Conservation (phyloP, 2,797 vertebrate species). For the Hyperoplus lanceolatus region DNA sequence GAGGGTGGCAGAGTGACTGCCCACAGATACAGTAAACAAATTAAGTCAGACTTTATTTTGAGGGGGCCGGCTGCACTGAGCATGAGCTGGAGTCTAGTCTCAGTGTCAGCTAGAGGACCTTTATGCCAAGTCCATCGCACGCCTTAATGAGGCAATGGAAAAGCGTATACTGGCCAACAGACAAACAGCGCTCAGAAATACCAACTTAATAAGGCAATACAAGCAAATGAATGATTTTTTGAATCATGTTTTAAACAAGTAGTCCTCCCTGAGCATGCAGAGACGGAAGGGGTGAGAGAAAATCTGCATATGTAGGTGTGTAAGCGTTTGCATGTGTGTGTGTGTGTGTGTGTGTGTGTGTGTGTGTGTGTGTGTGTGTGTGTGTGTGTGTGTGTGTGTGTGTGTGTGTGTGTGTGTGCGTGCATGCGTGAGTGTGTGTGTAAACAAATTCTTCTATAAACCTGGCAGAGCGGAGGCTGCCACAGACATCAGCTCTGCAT, state of each 20-base stretch:
- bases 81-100: constrained; percentile 81
- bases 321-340: constrained; percentile 45
- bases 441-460: constrained; percentile 83
- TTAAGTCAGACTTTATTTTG: constrained; percentile 85
- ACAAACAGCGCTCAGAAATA: constrained; percentile 72
- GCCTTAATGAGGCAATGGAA: constrained; percentile 83
- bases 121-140: constrained; percentile 72
- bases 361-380: constrained; percentile 58
- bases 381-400: constrained; percentile 57
- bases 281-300: constrained; percentile 74
- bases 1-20: constrained; percentile 65
- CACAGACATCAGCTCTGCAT: constrained; percentile 88
- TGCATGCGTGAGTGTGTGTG: constrained; percentile 59
- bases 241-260: constrained; percentile 80
- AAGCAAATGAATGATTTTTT: constrained; percentile 81
- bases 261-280: constrained; percentile 69
- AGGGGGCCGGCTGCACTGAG: constrained; percentile 68
- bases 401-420: constrained; percentile 35
- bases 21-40: constrained; percentile 84
- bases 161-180: constrained; percentile 63
- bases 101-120: constrained; percentile 79
- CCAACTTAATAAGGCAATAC: constrained; percentile 79
- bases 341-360: constrained; percentile 36
- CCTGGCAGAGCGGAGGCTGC: constrained; percentile 88
- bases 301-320: constrained; percentile 77